A percentile compares a stretch with the other conserved stretches of the same genome.
Evolutionary conservation across 2,113 vertebrate genomes (phyloP).

Genomic region (Brachyhypopomus occidentalis): DNA sequence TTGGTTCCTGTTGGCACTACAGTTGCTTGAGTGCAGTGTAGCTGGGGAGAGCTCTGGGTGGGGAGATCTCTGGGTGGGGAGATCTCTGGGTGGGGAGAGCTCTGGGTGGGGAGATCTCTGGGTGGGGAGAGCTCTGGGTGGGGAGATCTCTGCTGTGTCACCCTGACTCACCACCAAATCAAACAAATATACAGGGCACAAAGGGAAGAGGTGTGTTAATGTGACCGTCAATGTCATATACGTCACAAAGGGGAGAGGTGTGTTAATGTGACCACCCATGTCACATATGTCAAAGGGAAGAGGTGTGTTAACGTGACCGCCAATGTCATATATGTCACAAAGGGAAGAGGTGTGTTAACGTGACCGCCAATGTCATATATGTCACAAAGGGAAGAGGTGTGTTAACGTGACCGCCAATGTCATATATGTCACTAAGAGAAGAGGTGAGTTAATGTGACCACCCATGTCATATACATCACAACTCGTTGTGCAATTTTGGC

Average conservation of each 20-base stretch:
- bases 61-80: neutral
- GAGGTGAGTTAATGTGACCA: slow-evolving; percentile 45
- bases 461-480: slow-evolving; percentile 41
- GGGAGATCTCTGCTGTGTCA: slow-evolving; percentile 13
- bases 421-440: slow-evolving; percentile 29
- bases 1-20: neutral
- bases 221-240: too few relatives aligned
- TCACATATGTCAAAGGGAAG: slow-evolving; percentile 46
- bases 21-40: neutral
- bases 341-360: slow-evolving; percentile 38
- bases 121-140: neutral
- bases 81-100: slow-evolving; percentile 8
- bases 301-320: too few relatives aligned
- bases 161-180: slow-evolving; percentile 15
- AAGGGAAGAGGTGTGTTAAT: too few relatives aligned
- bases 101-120: neutral
- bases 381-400: too few relatives aligned
- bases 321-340: slow-evolving; percentile 14
- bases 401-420: too few relatives aligned
- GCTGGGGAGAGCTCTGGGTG: neutral
- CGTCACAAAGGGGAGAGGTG: slow-evolving; percentile 36
- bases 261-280: slow-evolving; percentile 44
- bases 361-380: slow-evolving; percentile 52
- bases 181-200: neutral
- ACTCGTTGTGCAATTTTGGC: slow-evolving; percentile 29